Evolutionary conservation across 1,140 invertebrate genomes (phyloP).

Genomic region (Drosophila nigrodunni): DNA sequence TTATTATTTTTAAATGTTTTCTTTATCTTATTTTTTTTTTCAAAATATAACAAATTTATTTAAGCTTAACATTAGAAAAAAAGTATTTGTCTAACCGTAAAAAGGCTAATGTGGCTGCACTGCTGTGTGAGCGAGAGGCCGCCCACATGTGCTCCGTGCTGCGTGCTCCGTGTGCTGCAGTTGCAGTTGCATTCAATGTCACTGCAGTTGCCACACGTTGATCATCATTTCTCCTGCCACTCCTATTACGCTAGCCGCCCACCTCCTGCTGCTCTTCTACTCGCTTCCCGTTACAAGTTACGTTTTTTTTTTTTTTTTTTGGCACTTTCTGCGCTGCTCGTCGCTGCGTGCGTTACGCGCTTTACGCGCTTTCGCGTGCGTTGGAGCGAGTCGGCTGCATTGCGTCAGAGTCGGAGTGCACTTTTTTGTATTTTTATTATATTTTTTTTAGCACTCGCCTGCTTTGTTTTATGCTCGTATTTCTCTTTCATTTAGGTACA

Average conservation of each 20-base stretch:
- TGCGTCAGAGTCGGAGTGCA: slow-evolving; percentile 46
- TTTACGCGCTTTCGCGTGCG: slow-evolving; percentile 31
- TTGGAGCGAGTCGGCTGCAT: neutral
- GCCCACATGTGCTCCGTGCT: slow-evolving; percentile 24
- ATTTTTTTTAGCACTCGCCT: slow-evolving; percentile 42
- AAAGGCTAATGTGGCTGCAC: too few species aligned
- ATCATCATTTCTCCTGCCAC: neutral
- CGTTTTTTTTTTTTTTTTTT: slow-evolving; percentile 28
- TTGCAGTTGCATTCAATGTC: slow-evolving; percentile 69
- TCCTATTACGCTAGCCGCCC: neutral
- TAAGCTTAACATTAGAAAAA: too few species aligned
- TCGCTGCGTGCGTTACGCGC: slow-evolving; percentile 29
- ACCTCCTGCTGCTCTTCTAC: neutral
- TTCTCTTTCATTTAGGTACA: slow-evolving; percentile 25
- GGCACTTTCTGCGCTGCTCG: slow-evolving; percentile 29
- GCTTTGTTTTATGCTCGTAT: slow-evolving; percentile 48
- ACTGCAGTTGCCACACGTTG: slow-evolving; percentile 38
- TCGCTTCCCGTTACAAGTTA: slow-evolving; percentile 38
- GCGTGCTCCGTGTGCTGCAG: slow-evolving; percentile 9
- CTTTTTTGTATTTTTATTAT: too few species aligned
- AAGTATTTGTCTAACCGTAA: too few species aligned
- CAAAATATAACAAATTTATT: too few species aligned
- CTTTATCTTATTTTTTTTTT: too few species aligned
- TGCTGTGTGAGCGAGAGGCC: slow-evolving; percentile 12
- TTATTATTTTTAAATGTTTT: too few species aligned